Percentiles rank a stretch among this genome's conserved stretches.
Conservation (phyloP, 2,113 vertebrate species). For the Noctilio leporinus region DNA sequence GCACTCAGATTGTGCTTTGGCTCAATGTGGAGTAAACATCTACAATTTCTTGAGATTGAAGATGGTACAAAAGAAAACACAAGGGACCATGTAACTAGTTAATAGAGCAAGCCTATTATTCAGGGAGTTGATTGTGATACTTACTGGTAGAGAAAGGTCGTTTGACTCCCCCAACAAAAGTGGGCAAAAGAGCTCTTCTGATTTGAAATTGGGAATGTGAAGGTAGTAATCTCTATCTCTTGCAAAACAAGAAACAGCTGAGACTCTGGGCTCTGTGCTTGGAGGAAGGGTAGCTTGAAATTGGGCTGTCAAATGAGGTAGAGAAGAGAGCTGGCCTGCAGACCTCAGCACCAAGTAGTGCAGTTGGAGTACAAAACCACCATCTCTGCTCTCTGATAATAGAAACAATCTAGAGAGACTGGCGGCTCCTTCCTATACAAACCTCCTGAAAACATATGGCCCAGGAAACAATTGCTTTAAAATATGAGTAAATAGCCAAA, state of each 20-base stretch:
- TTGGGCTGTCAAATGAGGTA: background rate
- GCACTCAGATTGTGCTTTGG: background rate
- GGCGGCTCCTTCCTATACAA: background rate
- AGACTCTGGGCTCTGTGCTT: background rate
- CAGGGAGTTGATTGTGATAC: background rate
- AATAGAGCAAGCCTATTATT: background rate
- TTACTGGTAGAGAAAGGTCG: background rate
- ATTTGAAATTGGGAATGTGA: background rate
- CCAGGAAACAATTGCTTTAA: background rate
- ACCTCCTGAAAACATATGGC: background rate
- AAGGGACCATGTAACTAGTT: background rate
- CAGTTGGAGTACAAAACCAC: background rate
- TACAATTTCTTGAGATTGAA: background rate
- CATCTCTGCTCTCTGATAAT: background rate
- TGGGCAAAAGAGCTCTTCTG: background rate
- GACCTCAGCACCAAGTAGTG: background rate
- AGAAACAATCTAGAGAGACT: background rate
- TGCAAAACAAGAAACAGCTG: background rate
- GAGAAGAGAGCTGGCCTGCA: background rate
- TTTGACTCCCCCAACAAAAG: background rate
- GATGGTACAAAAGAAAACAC: background rate
- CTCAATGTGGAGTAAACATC: background rate
- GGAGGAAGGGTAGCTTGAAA: background rate
- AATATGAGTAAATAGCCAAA: background rate
- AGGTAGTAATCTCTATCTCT: background rate